Evolutionary conservation across 92 coral and sea anemone species (phyloP).

Genomic region (Palythoa grandiflora): DNA sequence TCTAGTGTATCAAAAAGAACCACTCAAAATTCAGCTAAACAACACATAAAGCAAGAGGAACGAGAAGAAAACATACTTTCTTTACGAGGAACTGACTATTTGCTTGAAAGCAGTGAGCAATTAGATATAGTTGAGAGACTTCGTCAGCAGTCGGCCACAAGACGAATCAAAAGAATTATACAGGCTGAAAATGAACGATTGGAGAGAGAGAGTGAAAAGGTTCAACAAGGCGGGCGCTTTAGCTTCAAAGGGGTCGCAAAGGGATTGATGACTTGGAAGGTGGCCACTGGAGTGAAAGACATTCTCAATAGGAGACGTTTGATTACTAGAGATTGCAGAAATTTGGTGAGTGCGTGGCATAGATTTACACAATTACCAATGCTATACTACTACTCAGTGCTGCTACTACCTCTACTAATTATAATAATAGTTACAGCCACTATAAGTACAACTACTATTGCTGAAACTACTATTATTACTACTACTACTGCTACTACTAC

Average conservation of each 20-base stretch:
- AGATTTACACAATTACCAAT: neutral
- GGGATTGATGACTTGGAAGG: constrained; percentile 59
- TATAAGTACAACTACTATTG: no score
- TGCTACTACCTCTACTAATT: neutral
- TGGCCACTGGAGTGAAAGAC: constrained; percentile 60
- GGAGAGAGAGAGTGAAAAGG: constrained; percentile 50
- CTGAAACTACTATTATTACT: no score
- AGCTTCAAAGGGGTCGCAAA: constrained; percentile 60
- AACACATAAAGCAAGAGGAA: neutral
- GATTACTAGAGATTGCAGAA: constrained; percentile 16
- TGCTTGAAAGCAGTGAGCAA: constrained; percentile 14
- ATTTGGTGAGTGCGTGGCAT: neutral
- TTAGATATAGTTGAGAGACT: constrained; percentile 44
- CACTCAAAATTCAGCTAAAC: neutral
- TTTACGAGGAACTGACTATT: constrained; percentile 69
- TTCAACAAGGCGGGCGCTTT: neutral
- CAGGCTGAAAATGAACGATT: constrained; percentile 68
- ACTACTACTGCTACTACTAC: no score
- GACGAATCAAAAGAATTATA: constrained; percentile 78
- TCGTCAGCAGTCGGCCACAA: constrained; percentile 76
- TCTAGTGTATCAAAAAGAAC: neutral
- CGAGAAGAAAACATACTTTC: constrained; percentile 31
- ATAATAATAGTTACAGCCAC: no score
- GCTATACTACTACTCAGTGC: neutral
- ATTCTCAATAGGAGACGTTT: constrained; percentile 69